These are phyloP conservation scores for Lasioglossum oenotherae DNA, from an alignment of 2,888 invertebrate genomes.

Conservation along the genomic window DNA sequence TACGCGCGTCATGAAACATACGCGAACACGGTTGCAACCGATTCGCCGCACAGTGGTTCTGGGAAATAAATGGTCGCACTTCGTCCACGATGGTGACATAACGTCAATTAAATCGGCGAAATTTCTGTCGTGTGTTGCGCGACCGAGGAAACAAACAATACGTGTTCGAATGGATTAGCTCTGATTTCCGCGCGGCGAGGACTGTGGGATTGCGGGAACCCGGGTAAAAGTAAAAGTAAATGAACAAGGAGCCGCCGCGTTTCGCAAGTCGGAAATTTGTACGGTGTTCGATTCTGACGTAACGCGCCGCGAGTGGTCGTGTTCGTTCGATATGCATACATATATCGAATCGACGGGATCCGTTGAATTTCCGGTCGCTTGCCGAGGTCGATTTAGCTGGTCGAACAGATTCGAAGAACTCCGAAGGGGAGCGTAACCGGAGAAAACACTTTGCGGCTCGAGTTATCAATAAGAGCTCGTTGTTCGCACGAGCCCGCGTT, in stretches of 20 bases:
- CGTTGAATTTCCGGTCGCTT: background rate
- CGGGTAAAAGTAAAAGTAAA: constrained; percentile 46
- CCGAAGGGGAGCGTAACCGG: background rate
- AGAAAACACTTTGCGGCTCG: background rate
- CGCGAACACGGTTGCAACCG: background rate
- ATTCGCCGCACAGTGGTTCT: background rate
- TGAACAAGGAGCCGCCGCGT: constrained; percentile 17
- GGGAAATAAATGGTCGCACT: background rate
- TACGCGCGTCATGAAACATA: background rate
- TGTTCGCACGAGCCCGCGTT: constrained; percentile 24
- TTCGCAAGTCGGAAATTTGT: constrained; percentile 55
- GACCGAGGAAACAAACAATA: background rate
- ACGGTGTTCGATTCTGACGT: constrained; percentile 14
- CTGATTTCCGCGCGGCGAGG: background rate
- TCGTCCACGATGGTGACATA: background rate
- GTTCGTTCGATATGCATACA: background rate
- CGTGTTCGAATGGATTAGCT: constrained; percentile 7
- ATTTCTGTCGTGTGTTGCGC: background rate
- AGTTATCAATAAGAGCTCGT: constrained; percentile 52
- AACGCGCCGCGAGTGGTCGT: constrained; percentile 2
- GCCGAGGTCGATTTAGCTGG: background rate
- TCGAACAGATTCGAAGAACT: background rate
- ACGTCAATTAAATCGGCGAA: background rate
- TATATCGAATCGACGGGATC: background rate
- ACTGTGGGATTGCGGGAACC: constrained; percentile 43